Percentiles rank a stretch among this genome's conserved stretches.
These are phyloP conservation scores for Noctua fimbriata DNA, from an alignment of 2,888 invertebrate species.

Conservation along the genomic window DNA sequence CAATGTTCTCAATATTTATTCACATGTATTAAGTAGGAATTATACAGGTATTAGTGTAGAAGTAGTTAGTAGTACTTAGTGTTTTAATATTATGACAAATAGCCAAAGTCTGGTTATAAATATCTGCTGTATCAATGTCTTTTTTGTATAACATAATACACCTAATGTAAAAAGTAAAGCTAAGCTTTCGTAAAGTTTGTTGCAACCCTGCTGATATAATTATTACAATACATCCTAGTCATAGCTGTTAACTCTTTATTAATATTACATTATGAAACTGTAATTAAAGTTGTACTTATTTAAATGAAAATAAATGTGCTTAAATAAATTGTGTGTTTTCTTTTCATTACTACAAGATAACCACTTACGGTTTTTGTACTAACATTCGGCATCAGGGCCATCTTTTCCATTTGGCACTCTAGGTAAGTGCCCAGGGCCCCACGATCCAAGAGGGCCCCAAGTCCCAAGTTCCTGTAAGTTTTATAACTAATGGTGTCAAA, in stretches of 20 bases:
- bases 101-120: background rate
- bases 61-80: background rate
- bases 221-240: constrained; percentile 1
- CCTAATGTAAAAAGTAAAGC: background rate
- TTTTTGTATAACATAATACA: background rate
- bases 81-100: background rate
- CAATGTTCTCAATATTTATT: constrained; percentile 10
- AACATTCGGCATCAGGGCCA: background rate
- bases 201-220: background rate
- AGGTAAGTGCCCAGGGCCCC: too few relatives aligned
- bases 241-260: background rate
- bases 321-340: background rate
- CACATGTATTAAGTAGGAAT: constrained; percentile 1
- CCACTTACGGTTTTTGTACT: background rate
- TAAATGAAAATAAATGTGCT: constrained; percentile 1
- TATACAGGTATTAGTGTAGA: background rate
- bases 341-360: background rate
- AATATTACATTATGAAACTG: background rate
- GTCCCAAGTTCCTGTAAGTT: too few relatives aligned
- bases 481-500: too few relatives aligned
- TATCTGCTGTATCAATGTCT: background rate
- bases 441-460: too few relatives aligned
- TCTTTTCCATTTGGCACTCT: too few relatives aligned
- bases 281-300: constrained; percentile 4
- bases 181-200: background rate